These are phyloP conservation scores for Lasioglossum leucozonium DNA, from an alignment of 2,888 invertebrate genomes.

Conservation along the genomic window DNA sequence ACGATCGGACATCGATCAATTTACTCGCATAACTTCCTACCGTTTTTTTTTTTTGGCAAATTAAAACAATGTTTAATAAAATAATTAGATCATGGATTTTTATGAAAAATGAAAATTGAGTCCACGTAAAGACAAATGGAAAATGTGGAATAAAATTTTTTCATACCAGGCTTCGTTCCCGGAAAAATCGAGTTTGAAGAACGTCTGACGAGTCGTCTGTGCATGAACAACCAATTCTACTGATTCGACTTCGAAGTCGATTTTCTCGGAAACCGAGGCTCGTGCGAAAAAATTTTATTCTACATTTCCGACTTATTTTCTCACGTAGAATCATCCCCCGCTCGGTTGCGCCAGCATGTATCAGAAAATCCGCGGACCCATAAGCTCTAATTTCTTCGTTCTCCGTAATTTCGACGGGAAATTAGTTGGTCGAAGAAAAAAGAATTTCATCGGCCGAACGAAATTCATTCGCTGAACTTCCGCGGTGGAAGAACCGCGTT, in stretches of 20 bases:
- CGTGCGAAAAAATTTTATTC: neutral
- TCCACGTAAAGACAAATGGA: too few species aligned
- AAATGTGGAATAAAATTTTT: too few species aligned
- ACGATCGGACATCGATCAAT: neutral
- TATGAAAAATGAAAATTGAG: too few species aligned
- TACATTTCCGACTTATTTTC: neutral
- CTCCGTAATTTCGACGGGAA: neutral
- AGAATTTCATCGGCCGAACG: neutral
- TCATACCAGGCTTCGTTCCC: too few species aligned
- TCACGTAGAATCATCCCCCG: neutral
- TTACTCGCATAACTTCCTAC: too few species aligned
- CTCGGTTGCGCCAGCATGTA: neutral
- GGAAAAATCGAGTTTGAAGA: too few species aligned
- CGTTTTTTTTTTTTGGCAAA: too few species aligned
- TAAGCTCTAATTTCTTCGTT: neutral
- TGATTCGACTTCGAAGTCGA: neutral
- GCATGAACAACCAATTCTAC: neutral
- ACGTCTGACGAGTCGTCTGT: neutral
- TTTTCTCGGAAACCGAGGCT: neutral
- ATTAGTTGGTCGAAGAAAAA: neutral
- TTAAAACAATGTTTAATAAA: too few species aligned
- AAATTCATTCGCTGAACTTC: neutral
- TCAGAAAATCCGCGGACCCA: conserved; percentile 3
- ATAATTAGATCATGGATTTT: too few species aligned
- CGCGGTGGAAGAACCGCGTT: neutral